Evolutionary conservation across 53 echinoderm and acorn worm species (phyloP).

Genomic region (Holothuria scabra): DNA sequence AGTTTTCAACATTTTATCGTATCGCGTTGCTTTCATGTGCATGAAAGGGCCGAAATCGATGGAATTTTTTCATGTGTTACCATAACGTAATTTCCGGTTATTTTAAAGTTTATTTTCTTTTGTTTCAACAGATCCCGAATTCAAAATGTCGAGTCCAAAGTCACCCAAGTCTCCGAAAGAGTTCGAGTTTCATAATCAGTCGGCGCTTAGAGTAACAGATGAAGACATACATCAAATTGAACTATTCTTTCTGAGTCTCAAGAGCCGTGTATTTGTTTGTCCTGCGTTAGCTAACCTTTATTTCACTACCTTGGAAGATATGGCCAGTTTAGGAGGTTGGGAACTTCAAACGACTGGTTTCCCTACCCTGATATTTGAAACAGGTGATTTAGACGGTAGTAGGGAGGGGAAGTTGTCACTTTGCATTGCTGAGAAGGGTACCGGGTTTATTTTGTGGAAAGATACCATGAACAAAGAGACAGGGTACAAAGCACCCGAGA

Average conservation of each 20-base stretch:
- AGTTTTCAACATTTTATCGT: too few species aligned
- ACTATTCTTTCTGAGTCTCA: slow-evolving; percentile 83
- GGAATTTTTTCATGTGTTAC: too few species aligned
- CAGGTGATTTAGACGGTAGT: slow-evolving; percentile 51
- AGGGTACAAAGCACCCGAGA: slow-evolving; percentile 85
- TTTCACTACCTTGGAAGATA: slow-evolving; percentile 81
- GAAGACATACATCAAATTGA: slow-evolving; percentile 92
- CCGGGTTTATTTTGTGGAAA: slow-evolving; percentile 93
- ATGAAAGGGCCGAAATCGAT: too few species aligned
- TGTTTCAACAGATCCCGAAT: background rate
- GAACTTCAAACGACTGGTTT: slow-evolving; percentile 91
- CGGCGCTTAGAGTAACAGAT: slow-evolving; percentile 56
- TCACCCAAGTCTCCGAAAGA: slow-evolving; percentile 51
- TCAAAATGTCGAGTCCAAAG: slow-evolving; percentile 26
- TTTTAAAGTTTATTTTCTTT: background rate
- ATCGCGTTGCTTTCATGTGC: too few species aligned
- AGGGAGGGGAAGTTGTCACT: slow-evolving; percentile 67
- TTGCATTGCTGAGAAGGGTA: slow-evolving; percentile 92
- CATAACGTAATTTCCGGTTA: too few species aligned
- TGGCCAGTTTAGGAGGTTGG: slow-evolving; percentile 95
- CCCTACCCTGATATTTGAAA: slow-evolving; percentile 84
- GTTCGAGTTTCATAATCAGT: slow-evolving; percentile 17
- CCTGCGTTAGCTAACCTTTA: slow-evolving; percentile 93
- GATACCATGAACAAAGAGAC: slow-evolving; percentile 70
- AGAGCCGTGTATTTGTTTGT: slow-evolving; percentile 94